phyloP scores from a whole-genome alignment of 1,140 invertebrate genomes.

The Drosophila nigromelanica region DNA sequence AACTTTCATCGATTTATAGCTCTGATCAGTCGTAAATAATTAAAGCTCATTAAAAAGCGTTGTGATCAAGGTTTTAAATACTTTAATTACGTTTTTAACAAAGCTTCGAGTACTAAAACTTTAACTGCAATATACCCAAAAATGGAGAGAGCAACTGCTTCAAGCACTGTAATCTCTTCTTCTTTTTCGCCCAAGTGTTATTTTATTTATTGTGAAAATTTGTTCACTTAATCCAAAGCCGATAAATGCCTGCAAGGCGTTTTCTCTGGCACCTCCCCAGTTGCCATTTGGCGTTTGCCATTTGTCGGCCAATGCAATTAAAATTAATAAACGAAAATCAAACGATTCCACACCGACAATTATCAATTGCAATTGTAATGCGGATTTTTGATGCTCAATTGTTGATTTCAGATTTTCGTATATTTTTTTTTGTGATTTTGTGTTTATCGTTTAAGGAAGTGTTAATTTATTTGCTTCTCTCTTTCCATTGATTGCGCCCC shows the following conservation, averaged over 20 bases:
- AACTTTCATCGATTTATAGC: background rate
- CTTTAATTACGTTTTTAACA: background rate
- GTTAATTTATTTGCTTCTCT: slow-evolving; percentile 76
- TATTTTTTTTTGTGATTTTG: slow-evolving; percentile 43
- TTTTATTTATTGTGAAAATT: slow-evolving; percentile 21
- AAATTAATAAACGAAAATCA: slow-evolving; percentile 78
- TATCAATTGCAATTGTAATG: slow-evolving; percentile 56
- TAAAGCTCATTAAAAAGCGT: background rate
- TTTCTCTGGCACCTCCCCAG: slow-evolving; percentile 35
- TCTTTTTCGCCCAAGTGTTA: background rate
- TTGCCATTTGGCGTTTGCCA: slow-evolving; percentile 12
- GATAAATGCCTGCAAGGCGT: slow-evolving; percentile 49
- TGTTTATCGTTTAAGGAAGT: slow-evolving; percentile 82
- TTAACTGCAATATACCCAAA: background rate
- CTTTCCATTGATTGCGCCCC: slow-evolving; percentile 21
- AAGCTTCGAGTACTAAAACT: background rate
- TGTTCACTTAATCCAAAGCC: slow-evolving; percentile 47
- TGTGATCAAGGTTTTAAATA: background rate
- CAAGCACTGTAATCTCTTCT: background rate
- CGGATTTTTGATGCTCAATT: slow-evolving; percentile 20
- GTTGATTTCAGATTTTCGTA: slow-evolving; percentile 36
- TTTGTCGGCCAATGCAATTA: slow-evolving; percentile 60
- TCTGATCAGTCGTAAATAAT: background rate
- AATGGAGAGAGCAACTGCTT: background rate
- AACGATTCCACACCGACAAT: slow-evolving; percentile 45